Percentiles rank a stretch among this genome's conserved stretches.
These are phyloP conservation scores for Canis aureus DNA, from an alignment of 2,113 vertebrate genomes.

Conservation along the genomic window DNA sequence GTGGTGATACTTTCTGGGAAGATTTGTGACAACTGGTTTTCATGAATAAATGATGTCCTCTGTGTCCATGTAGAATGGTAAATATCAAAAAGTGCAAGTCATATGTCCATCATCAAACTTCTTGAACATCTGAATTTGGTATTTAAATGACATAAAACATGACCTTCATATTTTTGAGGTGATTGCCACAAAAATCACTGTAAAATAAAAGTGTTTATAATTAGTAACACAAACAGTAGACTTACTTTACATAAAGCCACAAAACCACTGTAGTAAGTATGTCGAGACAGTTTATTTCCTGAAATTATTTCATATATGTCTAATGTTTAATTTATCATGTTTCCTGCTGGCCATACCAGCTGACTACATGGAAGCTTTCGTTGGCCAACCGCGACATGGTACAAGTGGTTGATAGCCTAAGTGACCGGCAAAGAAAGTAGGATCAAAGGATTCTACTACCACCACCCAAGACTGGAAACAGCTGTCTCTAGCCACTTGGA, in stretches of 20 bases:
- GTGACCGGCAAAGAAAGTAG: neutral
- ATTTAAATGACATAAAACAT: conserved; percentile 26
- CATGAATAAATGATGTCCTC: neutral
- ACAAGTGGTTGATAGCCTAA: neutral
- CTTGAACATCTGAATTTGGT: neutral
- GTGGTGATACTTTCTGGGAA: neutral
- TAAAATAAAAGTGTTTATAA: neutral
- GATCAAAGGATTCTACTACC: neutral
- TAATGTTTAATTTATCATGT: neutral
- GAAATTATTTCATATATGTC: neutral
- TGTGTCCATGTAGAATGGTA: neutral
- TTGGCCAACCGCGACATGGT: no score
- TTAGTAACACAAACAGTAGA: neutral
- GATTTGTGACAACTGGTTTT: neutral
- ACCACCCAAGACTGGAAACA: neutral
- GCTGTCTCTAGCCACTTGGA: neutral
- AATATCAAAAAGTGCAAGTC: neutral
- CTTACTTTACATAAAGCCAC: neutral
- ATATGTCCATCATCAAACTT: neutral
- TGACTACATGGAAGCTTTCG: neutral
- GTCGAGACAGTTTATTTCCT: neutral
- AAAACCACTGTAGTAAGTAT: neutral
- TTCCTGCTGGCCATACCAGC: neutral
- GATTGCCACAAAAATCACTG: neutral
- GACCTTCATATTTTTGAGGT: neutral